Base-by-base conservation (phyloP, 2,888 invertebrate genomes). In the Megamerina dolium region DNA sequence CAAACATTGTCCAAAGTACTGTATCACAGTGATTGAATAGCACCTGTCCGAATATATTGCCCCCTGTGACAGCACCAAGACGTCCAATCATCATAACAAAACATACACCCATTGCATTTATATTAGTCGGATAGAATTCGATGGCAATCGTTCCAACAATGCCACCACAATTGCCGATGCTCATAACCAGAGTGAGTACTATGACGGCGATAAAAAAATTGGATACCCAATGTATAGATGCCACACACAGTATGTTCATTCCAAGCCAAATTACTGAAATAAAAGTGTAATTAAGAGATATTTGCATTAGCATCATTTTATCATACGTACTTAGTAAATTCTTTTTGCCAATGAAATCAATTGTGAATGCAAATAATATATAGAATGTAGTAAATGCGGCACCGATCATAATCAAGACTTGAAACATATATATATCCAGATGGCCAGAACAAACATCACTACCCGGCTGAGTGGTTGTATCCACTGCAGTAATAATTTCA, bases 331-430 rank as follows among this genome's bases (percentile, higher is more conserved):
- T 60, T n/a, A 80, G 63, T 43, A 80, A 73, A 30, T 70, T 64
- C 60, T 78, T 79, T 61, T 82, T 81, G 18, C 82, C 82, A 1
- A 74, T 53, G 1, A 63, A 48, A 49, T 76, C 74, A 16, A 80
- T 80, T 1, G 82, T 69, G 60, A 77, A 77, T 10, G 83, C 81
- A 14, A 82, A 81, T 17, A 79, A 55, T 23, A 82, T 58, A 63
- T 83, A 85, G 59, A 81, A 79, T 1, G 80, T 57, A 18, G 82
- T 74, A 58, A 83, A 83, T 5, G 78, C 76, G 0, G 75, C 72
- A 0, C 85, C 85, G 54, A 85, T 81, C 48, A 77, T 75, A 49
- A 85, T 75, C 36, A 85, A 79, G 36, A 79, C 79, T 55, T 77
- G 70, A 59, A 84, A 85, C 3, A 83, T 81, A 1, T 72, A 70